Percentiles rank a stretch among this genome's conserved stretches.
Conservation (phyloP, 1,140 invertebrate species). For the Araneus ventricosus region DNA sequence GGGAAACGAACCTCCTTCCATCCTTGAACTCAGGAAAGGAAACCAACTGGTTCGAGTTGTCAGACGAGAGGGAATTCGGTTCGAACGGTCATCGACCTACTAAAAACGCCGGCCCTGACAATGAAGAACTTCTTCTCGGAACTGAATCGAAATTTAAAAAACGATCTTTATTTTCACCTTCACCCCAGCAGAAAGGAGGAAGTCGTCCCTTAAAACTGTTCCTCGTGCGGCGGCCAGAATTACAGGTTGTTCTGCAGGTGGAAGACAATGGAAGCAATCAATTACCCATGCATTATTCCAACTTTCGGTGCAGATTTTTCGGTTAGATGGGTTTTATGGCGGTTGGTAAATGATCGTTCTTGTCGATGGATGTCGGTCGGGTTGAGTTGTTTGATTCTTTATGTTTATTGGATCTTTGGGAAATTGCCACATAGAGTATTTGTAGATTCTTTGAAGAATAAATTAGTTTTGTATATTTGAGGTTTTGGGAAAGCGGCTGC, state of each 20-base stretch:
- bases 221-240: not conserved
- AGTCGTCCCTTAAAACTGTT: not conserved
- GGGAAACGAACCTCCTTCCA: not conserved
- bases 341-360: not conserved
- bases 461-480: too few species aligned
- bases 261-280: slow-evolving; percentile 4
- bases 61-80: slow-evolving; percentile 5
- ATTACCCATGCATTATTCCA: not conserved
- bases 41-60: not conserved
- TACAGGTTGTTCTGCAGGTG: not conserved
- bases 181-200: not conserved
- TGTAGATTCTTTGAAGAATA: too few species aligned
- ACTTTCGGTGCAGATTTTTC: not conserved
- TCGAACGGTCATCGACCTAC: slow-evolving; percentile 44
- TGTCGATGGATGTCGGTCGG: not conserved
- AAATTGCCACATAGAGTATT: not conserved
- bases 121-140: not conserved
- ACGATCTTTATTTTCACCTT: not conserved
- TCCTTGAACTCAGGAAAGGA: slow-evolving; percentile 17
- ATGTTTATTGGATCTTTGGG: not conserved
- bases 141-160: not conserved
- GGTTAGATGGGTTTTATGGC: not conserved
- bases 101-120: not conserved
- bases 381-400: not conserved
- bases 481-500: too few species aligned